Evolutionary conservation across 2,113 vertebrate species (phyloP).

Genomic region (Oreotragus oreotragus): DNA sequence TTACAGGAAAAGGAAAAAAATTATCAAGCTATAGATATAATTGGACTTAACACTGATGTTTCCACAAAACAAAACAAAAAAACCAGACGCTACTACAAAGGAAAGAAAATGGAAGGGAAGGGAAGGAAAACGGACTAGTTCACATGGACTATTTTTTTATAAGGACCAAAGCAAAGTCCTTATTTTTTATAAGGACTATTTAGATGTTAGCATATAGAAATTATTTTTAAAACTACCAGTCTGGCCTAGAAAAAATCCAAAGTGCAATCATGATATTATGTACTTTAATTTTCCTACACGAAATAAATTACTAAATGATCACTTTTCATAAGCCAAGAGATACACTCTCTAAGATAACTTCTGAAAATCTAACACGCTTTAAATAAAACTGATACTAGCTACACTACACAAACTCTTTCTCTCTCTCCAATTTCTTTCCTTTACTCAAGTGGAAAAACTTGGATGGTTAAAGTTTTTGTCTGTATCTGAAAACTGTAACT

Average conservation of each 20-base stretch:
- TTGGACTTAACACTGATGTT: neutral
- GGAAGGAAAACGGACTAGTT: neutral
- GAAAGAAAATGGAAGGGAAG: neutral
- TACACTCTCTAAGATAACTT: neutral
- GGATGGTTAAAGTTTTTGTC: neutral
- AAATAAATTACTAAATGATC: slow-evolving; percentile 15
- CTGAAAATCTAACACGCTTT: neutral
- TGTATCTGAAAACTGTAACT: slow-evolving; percentile 5
- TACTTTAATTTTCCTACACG: neutral
- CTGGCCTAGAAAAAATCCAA: neutral
- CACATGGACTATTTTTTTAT: neutral
- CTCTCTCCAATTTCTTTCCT: neutral
- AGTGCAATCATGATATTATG: neutral
- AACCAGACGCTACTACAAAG: neutral
- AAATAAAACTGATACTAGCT: neutral
- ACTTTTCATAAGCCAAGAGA: slow-evolving; percentile 28
- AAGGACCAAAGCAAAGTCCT: neutral
- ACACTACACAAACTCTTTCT: neutral
- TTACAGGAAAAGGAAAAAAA: neutral
- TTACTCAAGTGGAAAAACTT: neutral
- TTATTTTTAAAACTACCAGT: neutral
- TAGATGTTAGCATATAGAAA: neutral
- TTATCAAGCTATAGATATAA: neutral
- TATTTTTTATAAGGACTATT: neutral
- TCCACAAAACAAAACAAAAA: neutral